phyloP scores from a whole-genome alignment of 2,113 vertebrate species.

The Machaerirhynchus nigripectus region DNA sequence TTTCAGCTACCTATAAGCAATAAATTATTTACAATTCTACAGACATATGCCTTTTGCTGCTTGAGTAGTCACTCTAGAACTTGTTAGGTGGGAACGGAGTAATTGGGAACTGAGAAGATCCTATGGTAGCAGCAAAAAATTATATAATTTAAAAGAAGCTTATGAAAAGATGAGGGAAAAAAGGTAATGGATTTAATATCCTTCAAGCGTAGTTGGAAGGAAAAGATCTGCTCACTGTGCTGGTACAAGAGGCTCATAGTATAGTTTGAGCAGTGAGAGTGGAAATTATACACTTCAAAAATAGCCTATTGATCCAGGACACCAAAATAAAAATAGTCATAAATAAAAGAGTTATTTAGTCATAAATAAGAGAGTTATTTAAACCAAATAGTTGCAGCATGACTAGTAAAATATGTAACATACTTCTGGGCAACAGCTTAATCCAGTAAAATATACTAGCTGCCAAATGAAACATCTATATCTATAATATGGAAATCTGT shows the following conservation, averaged over 20 bases:
- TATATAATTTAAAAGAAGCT: neutral
- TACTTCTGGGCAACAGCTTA: neutral
- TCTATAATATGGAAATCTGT: neutral
- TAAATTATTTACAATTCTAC: neutral
- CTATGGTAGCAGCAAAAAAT: neutral
- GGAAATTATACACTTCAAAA: neutral
- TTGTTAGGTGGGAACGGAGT: neutral
- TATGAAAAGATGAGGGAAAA: neutral
- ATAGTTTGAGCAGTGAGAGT: neutral
- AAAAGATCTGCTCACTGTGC: neutral
- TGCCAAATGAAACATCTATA: neutral
- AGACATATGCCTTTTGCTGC: neutral
- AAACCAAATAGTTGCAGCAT: neutral
- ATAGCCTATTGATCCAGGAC: neutral
- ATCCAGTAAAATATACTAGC: neutral
- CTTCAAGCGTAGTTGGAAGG: neutral
- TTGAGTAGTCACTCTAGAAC: neutral
- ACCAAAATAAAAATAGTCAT: neutral
- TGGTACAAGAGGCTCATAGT: neutral
- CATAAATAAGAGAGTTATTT: neutral
- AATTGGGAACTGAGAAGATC: neutral
- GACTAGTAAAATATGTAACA: neutral
- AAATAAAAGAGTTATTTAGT: neutral
- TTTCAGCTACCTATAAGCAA: neutral
- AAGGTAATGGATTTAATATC: neutral